phyloP scores from a whole-genome alignment of 23 tunicate species.

The Oikopleura albicans region DNA sequence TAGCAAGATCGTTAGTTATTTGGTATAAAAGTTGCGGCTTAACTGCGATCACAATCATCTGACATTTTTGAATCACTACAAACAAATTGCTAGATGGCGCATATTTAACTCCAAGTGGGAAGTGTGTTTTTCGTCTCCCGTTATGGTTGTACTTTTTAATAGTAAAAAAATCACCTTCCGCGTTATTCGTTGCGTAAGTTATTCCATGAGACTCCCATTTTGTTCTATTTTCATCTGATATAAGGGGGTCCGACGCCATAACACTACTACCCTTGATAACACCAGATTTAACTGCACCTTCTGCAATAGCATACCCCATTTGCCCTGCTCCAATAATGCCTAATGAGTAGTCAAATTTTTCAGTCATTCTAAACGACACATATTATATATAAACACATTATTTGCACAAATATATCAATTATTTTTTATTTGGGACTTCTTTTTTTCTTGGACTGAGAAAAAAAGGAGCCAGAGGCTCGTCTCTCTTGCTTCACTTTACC shows the following conservation, averaged over 20 bases:
- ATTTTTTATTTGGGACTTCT: no score
- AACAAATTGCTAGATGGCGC: no score
- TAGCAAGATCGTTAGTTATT: neutral
- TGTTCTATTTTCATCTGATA: neutral
- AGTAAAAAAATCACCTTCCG: neutral
- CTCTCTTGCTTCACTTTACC: no score
- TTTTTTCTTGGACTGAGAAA: no score
- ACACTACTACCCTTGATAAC: neutral
- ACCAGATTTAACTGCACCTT: neutral
- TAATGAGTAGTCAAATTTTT: neutral
- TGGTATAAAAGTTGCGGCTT: neutral
- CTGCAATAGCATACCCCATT: slow-evolving; percentile 5
- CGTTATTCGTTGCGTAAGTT: neutral
- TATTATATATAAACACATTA: no score
- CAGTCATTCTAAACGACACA: slow-evolving; percentile 4
- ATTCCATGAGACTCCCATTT: neutral
- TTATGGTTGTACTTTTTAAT: no score
- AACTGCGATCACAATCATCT: neutral
- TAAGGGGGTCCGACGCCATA: neutral
- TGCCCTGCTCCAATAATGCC: neutral
- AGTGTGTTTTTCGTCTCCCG: no score
- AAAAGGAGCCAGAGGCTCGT: no score
- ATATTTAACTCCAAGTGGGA: no score
- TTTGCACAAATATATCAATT: no score
- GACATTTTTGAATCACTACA: neutral